Percentiles rank a stretch among this genome's conserved stretches.
These are phyloP conservation scores for Sinopyrophorus schimmeli DNA, from an alignment of 2,888 invertebrate species.

Conservation along the genomic window DNA sequence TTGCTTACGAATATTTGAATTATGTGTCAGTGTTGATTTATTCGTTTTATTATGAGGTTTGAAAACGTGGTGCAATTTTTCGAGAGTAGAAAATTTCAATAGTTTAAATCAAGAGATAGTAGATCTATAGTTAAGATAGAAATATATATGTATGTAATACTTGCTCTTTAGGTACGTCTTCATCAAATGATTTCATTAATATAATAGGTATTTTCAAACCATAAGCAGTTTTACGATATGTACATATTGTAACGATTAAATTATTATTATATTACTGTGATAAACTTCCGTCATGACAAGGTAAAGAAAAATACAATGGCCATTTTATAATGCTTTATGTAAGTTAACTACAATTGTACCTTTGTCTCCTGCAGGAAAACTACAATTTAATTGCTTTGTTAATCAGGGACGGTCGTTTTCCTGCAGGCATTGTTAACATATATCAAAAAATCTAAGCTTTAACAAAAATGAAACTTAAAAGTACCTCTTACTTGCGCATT, in stretches of 20 bases:
- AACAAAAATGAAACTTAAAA: slow-evolving; percentile 15
- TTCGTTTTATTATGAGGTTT: slow-evolving; percentile 7
- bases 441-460: slow-evolving; percentile 24
- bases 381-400: neutral
- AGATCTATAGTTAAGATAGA: too few relatives aligned
- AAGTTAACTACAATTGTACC: slow-evolving; percentile 24
- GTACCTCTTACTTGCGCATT: slow-evolving; percentile 27
- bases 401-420: neutral
- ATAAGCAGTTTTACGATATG: slow-evolving; percentile 45
- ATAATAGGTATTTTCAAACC: slow-evolving; percentile 43
- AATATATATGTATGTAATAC: too few relatives aligned
- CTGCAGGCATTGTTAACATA: slow-evolving; percentile 8
- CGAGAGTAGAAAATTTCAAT: too few relatives aligned
- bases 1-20: slow-evolving; percentile 6
- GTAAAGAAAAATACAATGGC: slow-evolving; percentile 39
- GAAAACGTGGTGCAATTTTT: slow-evolving; percentile 6
- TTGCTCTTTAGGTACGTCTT: slow-evolving; percentile 17
- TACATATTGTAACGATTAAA: slow-evolving; percentile 38
- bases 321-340: slow-evolving; percentile 36
- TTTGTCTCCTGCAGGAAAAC: slow-evolving; percentile 14
- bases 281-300: slow-evolving; percentile 50
- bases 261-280: slow-evolving; percentile 47
- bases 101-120: too few relatives aligned
- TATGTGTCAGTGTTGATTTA: neutral
- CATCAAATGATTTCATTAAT: slow-evolving; percentile 14